These are phyloP conservation scores for Stramonita haemastoma DNA, from an alignment of 2,888 invertebrate genomes.

Conservation along the genomic window DNA sequence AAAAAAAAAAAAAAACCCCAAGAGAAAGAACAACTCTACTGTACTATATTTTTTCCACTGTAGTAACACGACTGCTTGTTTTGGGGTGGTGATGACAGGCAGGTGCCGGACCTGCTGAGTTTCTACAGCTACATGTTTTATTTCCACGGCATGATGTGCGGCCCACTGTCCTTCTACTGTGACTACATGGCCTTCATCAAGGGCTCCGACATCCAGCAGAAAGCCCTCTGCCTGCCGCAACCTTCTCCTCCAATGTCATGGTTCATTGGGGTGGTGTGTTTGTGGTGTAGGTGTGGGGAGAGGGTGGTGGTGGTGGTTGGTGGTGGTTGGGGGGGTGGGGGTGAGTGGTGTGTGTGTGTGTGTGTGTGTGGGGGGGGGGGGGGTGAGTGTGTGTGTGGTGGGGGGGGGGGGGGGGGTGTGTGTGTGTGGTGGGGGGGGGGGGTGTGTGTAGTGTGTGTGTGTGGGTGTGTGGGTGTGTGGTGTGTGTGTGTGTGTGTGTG, in stretches of 20 bases:
- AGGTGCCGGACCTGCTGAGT: conserved; percentile 66
- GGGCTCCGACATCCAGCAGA: conserved; percentile 78
- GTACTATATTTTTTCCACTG: too few relatives aligned
- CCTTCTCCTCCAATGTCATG: conserved; percentile 7
- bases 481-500: too few relatives aligned
- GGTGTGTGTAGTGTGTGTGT: not conserved
- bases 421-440: too few relatives aligned
- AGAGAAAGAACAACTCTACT: too few relatives aligned
- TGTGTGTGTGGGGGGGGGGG: too few relatives aligned
- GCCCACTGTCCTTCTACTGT: conserved; percentile 94
- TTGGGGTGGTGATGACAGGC: conserved; percentile 56
- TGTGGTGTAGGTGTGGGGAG: not conserved
- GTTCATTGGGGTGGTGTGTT: not conserved
- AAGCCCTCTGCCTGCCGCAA: not conserved
- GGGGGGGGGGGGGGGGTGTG: too few relatives aligned
- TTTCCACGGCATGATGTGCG: conserved; percentile 96
- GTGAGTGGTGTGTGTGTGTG: too few relatives aligned
- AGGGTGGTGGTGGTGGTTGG: not conserved
- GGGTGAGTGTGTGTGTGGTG: too few relatives aligned
- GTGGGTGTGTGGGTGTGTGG: not conserved
- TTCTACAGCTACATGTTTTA: conserved; percentile 86
- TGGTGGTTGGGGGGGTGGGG: too few relatives aligned
- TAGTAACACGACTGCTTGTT: too few relatives aligned
- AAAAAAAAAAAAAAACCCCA: too few relatives aligned
- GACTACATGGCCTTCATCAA: conserved; percentile 96